Conservation (phyloP, 1,140 invertebrate genomes). For the Lasioglossum baleicum region DNA sequence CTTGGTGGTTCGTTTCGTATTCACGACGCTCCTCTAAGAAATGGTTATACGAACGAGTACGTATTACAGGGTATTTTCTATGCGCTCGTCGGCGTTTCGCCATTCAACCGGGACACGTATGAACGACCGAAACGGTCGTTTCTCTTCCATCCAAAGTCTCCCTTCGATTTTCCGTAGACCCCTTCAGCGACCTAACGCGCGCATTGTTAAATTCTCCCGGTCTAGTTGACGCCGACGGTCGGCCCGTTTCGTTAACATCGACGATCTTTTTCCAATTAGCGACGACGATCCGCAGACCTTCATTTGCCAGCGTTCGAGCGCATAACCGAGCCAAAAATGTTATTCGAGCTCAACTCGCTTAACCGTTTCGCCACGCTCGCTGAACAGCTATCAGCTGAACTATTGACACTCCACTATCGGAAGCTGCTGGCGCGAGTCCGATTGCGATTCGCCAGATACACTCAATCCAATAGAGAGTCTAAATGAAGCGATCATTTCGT, state of each 20-base stretch:
- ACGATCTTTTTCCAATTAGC: constrained; percentile 38
- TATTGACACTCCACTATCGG: no score
- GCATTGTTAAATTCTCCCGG: constrained; percentile 68
- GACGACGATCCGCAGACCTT: neutral
- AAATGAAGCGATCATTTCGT: no score
- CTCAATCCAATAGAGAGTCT: no score
- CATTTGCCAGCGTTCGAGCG: neutral
- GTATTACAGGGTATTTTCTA: no score
- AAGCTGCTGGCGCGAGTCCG: neutral
- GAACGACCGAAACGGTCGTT: neutral
- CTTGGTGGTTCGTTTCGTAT: no score
- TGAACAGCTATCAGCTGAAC: neutral
- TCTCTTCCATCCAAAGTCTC: neutral
- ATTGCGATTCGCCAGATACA: neutral
- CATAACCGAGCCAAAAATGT: no score
- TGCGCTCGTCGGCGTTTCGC: no score
- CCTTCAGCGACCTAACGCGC: neutral
- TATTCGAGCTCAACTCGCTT: no score
- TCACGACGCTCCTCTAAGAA: no score
- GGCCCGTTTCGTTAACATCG: constrained; percentile 32
- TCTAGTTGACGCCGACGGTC: constrained; percentile 46
- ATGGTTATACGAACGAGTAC: no score
- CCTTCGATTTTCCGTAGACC: neutral
- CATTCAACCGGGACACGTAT: no score
- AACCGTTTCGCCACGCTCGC: no score